Conservation (phyloP, 2,113 vertebrate species). For the Trogon melanurus region DNA sequence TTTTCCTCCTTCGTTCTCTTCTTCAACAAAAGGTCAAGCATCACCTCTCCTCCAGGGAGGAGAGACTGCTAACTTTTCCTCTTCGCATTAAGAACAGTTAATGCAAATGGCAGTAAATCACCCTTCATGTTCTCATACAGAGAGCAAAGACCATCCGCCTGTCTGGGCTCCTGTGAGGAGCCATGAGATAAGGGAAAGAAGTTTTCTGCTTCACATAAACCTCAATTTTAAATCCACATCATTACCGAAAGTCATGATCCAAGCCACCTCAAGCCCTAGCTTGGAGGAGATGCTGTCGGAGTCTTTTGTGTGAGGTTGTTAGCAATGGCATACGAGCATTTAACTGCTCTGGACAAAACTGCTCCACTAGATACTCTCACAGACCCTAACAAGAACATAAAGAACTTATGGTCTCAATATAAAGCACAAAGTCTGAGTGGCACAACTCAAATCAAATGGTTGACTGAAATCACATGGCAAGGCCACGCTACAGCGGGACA, state of each 20-base stretch:
- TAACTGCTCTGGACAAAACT: not conserved
- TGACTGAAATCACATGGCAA: not conserved
- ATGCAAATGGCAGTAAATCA: constrained; percentile 30
- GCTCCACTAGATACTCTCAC: not conserved
- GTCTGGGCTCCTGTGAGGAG: not conserved
- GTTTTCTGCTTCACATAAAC: not conserved
- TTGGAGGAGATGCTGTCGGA: not conserved
- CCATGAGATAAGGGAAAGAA: not conserved
- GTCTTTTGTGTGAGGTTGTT: not conserved
- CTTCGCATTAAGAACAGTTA: constrained; percentile 27
- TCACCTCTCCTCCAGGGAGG: not conserved
- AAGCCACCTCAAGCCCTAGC: not conserved
- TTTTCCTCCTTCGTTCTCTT: constrained; percentile 7
- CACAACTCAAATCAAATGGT: not conserved
- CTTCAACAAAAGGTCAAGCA: constrained; percentile 41
- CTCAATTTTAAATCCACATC: not conserved
- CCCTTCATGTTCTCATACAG: not conserved
- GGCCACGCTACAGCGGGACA: not conserved
- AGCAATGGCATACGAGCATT: not conserved
- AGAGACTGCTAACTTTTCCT: constrained; percentile 40
- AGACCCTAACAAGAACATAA: not conserved
- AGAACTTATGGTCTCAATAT: not conserved
- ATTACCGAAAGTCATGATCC: not conserved
- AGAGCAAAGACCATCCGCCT: not conserved
- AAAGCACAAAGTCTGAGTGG: not conserved